Evolutionary conservation across 2,888 invertebrate genomes (phyloP).

Genomic region (Caradrina kadenii): DNA sequence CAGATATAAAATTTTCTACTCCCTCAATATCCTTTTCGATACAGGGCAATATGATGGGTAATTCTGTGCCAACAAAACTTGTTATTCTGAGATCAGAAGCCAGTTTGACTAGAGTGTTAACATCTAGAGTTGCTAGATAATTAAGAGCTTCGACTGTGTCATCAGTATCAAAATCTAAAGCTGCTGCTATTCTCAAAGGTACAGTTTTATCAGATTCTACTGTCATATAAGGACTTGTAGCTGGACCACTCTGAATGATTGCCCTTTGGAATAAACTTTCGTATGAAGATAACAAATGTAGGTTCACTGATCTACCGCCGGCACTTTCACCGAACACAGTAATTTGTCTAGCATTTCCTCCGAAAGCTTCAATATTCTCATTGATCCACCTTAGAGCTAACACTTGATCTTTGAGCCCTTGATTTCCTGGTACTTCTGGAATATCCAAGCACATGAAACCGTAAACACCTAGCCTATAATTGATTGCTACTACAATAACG

Average conservation of each 20-base stretch:
- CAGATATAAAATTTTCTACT: conserved; percentile 39
- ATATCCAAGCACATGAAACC: conserved; percentile 67
- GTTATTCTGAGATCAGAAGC: conserved; percentile 22
- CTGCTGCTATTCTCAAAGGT: conserved; percentile 41
- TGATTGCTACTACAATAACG: conserved; percentile 50
- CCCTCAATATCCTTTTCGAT: conserved; percentile 40
- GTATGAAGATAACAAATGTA: conserved; percentile 34
- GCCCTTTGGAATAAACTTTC: conserved; percentile 49
- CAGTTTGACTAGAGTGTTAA: conserved; percentile 4
- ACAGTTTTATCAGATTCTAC: conserved; percentile 9
- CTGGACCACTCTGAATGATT: conserved; percentile 55
- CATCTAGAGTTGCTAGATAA: conserved; percentile 36
- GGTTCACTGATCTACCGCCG: conserved; percentile 62
- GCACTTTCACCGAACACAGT: conserved; percentile 70
- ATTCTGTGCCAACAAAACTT: not conserved
- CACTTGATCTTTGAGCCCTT: conserved; percentile 71
- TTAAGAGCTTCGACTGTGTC: conserved; percentile 32
- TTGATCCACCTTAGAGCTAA: conserved; percentile 72
- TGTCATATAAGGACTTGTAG: conserved; percentile 18
- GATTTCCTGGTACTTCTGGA: conserved; percentile 71
- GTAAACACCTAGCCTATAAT: conserved; percentile 57
- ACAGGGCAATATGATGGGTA: conserved; percentile 20
- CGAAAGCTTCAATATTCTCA: conserved; percentile 69
- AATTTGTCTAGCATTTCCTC: conserved; percentile 64
- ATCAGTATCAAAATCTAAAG: conserved; percentile 30